Percentiles rank a stretch among this genome's conserved stretches.
These are phyloP conservation scores for Brachypterus glaber DNA, from an alignment of 2,888 invertebrate genomes.

Conservation along the genomic window DNA sequence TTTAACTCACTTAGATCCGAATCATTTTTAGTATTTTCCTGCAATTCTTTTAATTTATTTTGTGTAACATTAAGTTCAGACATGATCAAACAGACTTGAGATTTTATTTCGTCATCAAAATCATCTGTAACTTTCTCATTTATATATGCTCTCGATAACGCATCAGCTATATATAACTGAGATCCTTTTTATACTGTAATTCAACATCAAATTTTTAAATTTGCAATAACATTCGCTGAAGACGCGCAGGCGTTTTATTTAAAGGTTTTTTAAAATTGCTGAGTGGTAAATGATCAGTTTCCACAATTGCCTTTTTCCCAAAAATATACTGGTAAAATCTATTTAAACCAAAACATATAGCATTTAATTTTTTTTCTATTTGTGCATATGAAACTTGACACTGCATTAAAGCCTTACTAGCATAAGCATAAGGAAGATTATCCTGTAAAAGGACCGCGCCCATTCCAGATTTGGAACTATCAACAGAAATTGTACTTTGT, in stretches of 20 bases:
- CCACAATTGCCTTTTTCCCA: slow-evolving; percentile 18
- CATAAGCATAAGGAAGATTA: slow-evolving; percentile 22
- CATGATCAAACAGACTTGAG: slow-evolving; percentile 4
- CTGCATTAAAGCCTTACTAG: slow-evolving; percentile 18
- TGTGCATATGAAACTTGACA: slow-evolving; percentile 22
- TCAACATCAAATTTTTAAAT: slow-evolving; percentile 14
- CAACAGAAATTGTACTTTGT: slow-evolving; percentile 16
- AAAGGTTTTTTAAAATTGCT: slow-evolving; percentile 20
- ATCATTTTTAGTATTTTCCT: background rate
- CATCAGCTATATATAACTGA: slow-evolving; percentile 26
- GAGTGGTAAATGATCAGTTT: slow-evolving; percentile 26
- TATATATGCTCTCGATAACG: slow-evolving; percentile 22
- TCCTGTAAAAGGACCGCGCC: slow-evolving; percentile 23
- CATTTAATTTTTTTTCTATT: slow-evolving; percentile 24
- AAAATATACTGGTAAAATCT: slow-evolving; percentile 23
- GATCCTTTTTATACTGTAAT: slow-evolving; percentile 23
- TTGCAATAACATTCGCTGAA: slow-evolving; percentile 11
- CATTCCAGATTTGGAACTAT: slow-evolving; percentile 16
- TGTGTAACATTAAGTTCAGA: background rate
- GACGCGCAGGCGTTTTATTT: slow-evolving; percentile 6
- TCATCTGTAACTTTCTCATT: slow-evolving; percentile 11
- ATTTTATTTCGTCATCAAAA: slow-evolving; percentile 2
- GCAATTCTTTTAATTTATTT: slow-evolving; percentile 1
- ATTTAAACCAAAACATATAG: slow-evolving; percentile 20
- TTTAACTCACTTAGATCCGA: background rate